These are phyloP conservation scores for Hydractinia symbiolongicarpus DNA, from an alignment of 30 jellyfish, hydroid and myxozoan species.

Conservation along the genomic window DNA sequence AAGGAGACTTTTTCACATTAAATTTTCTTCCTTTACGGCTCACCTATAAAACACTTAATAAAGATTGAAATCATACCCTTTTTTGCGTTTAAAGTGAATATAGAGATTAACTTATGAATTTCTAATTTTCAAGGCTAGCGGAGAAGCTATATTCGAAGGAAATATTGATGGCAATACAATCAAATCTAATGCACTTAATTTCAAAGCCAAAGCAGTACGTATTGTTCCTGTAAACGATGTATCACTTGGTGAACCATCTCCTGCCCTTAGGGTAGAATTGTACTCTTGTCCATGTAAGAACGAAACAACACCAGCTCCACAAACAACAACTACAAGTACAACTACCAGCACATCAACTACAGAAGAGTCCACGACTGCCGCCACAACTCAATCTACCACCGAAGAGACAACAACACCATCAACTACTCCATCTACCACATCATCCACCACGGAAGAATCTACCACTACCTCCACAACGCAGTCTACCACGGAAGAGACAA, in stretches of 20 bases:
- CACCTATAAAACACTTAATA: too few relatives aligned
- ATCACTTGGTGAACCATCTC: conserved; percentile 28
- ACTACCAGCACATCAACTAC: neutral
- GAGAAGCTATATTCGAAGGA: conserved; percentile 23
- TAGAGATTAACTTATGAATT: too few relatives aligned
- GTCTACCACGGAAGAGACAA: neutral
- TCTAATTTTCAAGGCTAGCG: too few relatives aligned
- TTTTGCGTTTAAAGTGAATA: too few relatives aligned
- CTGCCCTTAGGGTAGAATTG: conserved; percentile 32
- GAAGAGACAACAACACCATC: conserved; percentile 13
- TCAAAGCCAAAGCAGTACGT: conserved; percentile 22
- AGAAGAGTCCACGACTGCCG: neutral
- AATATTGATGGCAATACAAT: conserved; percentile 26
- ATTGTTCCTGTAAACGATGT: conserved; percentile 30
- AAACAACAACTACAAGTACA: conserved; percentile 15
- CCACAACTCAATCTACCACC: conserved; percentile 15
- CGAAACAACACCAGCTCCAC: conserved; percentile 14
- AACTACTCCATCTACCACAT: neutral
- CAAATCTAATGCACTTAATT: conserved; percentile 3
- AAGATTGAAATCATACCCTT: too few relatives aligned
- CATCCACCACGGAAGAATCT: conserved; percentile 1
- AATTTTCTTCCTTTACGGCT: too few relatives aligned
- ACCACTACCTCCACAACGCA: neutral
- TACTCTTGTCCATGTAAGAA: conserved; percentile 13
- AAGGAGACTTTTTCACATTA: too few relatives aligned